Conservation (phyloP, 2,888 invertebrate species). For the Villa cingulata region DNA sequence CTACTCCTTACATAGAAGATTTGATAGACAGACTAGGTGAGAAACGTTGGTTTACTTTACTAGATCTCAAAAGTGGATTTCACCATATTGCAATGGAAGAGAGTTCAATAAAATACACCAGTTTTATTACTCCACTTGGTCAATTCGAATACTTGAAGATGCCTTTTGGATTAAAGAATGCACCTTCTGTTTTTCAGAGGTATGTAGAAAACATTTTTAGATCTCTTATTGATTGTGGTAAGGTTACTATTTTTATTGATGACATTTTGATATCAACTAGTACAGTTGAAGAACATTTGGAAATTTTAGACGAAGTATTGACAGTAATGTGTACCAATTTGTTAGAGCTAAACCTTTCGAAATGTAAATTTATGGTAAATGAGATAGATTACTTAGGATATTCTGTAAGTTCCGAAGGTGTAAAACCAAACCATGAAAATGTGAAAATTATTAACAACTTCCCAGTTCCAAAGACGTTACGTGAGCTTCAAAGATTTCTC, state of each 20-base stretch:
- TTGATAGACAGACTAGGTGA: conserved; percentile 3
- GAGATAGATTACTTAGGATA: no score
- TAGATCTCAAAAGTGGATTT: not conserved
- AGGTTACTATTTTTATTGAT: conserved; percentile 16
- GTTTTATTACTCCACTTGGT: not conserved
- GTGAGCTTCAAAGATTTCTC: no score
- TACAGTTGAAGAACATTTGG: conserved; percentile 14
- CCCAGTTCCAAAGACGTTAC: no score
- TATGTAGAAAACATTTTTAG: conserved; percentile 15
- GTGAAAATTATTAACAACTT: no score
- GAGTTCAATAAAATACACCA: not conserved
- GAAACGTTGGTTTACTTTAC: no score
- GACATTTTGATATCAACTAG: conserved; percentile 16
- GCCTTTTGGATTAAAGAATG: not conserved
- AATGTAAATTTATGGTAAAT: no score
- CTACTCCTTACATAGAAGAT: conserved; percentile 13
- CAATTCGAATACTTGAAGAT: not conserved
- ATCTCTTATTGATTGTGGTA: conserved; percentile 9
- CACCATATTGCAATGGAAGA: not conserved
- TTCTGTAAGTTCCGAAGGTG: no score
- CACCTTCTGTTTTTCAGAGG: conserved; percentile 14
- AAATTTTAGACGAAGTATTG: conserved; percentile 18
- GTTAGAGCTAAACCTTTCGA: no score
- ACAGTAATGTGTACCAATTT: no score
- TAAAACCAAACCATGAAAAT: no score